phyloP scores from a whole-genome alignment of 2,888 invertebrate species.

The Troides helena region DNA sequence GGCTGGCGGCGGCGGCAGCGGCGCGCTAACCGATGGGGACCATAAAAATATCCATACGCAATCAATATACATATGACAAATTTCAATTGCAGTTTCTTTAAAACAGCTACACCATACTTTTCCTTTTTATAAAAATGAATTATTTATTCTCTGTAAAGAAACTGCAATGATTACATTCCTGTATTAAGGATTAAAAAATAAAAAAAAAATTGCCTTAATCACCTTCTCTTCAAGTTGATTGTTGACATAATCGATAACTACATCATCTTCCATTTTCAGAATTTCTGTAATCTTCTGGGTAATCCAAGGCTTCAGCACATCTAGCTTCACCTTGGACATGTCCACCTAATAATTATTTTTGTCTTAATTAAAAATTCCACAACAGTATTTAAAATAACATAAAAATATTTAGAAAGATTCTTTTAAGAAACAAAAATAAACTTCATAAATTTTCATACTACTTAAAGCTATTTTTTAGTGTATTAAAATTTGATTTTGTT shows the following conservation, averaged over 20 bases:
- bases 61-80: constrained; percentile 74
- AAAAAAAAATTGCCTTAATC: constrained; percentile 47
- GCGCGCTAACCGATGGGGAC: constrained; percentile 77
- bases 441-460: no score
- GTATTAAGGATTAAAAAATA: constrained; percentile 45
- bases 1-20: constrained; percentile 56
- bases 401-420: background rate
- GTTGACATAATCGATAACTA: constrained; percentile 98
- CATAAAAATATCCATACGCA: constrained; percentile 81
- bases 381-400: background rate
- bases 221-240: constrained; percentile 98
- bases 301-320: constrained; percentile 99
- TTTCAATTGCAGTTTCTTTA: constrained; percentile 77
- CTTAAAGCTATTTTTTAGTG: no score
- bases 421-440: no score
- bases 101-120: constrained; percentile 14
- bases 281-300: constrained; percentile 97
- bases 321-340: constrained; percentile 98
- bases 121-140: constrained; percentile 8
- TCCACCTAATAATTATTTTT: constrained; percentile 83
- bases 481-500: no score
- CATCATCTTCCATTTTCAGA: constrained; percentile 98
- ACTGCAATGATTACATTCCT: constrained; percentile 78
- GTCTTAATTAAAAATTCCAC: background rate
- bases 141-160: constrained; percentile 53